These are phyloP conservation scores for Epinephelus fuscoguttatus DNA, from an alignment of 2,113 vertebrate species.

Conservation along the genomic window DNA sequence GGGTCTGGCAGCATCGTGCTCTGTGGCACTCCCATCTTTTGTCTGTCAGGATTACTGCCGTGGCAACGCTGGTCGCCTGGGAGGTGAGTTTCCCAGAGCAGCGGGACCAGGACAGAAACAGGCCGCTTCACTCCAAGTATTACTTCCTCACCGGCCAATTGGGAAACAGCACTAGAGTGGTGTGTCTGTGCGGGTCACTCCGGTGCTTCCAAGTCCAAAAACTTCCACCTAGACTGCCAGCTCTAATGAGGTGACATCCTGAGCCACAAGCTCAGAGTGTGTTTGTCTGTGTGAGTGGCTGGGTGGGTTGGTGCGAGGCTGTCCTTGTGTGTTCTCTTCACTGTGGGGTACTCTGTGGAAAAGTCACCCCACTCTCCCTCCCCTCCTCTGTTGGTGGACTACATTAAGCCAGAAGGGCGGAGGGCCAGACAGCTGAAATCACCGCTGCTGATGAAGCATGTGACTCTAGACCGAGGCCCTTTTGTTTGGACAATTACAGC, in stretches of 20 bases:
- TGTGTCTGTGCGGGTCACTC: conserved; percentile 51
- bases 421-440: conserved; percentile 77
- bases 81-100: conserved; percentile 81
- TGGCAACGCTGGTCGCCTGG: conserved; percentile 81
- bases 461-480: conserved; percentile 72
- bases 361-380: conserved; percentile 79
- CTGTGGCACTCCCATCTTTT: conserved; percentile 80
- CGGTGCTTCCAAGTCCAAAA: conserved; percentile 49
- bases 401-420: conserved; percentile 71
- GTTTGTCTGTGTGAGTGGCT: conserved; percentile 75
- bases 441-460: conserved; percentile 76
- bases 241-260: conserved; percentile 72
- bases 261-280: conserved; percentile 71
- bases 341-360: conserved; percentile 62
- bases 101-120: conserved; percentile 71
- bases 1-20: conserved; percentile 67
- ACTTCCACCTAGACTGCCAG: conserved; percentile 72
- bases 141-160: conserved; percentile 68
- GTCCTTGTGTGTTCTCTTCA: conserved; percentile 69
- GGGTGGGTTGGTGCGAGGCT: conserved; percentile 67
- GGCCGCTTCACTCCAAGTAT: conserved; percentile 65
- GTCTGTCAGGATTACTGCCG: conserved; percentile 83
- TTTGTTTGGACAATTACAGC: conserved; percentile 75
- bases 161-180: conserved; percentile 51
- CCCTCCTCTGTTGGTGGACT: conserved; percentile 67